Evolutionary conservation across 2,888 invertebrate species (phyloP).

Genomic region (Cephus nigrinus): DNA sequence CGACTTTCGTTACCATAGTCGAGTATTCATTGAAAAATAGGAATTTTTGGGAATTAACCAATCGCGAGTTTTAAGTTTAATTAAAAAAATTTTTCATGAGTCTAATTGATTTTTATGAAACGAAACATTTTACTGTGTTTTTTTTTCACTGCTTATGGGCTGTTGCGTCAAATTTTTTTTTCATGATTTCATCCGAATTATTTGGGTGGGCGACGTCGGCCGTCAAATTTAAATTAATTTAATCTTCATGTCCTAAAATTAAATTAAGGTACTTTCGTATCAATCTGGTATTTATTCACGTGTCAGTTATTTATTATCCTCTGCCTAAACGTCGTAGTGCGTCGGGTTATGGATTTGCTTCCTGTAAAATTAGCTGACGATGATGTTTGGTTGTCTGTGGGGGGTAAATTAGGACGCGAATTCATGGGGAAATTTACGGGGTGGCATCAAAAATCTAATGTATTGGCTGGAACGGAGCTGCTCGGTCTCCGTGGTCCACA

Average conservation of each 20-base stretch:
- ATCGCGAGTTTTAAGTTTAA: not conserved
- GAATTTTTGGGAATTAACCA: not conserved
- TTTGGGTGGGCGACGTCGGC: too few relatives aligned
- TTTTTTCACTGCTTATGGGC: not conserved
- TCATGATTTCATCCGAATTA: too few relatives aligned
- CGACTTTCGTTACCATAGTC: not conserved
- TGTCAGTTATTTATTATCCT: not conserved
- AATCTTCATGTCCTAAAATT: too few relatives aligned
- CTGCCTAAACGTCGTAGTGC: not conserved
- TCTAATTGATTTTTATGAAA: not conserved
- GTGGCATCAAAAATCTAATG: conserved; percentile 41
- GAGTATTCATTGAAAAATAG: not conserved
- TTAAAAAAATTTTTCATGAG: not conserved
- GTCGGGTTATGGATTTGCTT: not conserved
- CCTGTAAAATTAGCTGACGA: not conserved
- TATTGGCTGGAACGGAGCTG: conserved; percentile 21
- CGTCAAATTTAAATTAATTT: too few relatives aligned
- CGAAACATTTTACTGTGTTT: not conserved
- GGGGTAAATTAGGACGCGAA: conserved; percentile 14
- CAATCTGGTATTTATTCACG: too few relatives aligned
- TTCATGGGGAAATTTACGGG: conserved; percentile 40
- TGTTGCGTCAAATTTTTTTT: too few relatives aligned
- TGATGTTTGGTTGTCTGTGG: not conserved
- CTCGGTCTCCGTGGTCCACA: not conserved
- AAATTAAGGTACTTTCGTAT: too few relatives aligned